Conservation (phyloP, 2,888 invertebrate genomes). For the Tyria jacobaeae region DNA sequence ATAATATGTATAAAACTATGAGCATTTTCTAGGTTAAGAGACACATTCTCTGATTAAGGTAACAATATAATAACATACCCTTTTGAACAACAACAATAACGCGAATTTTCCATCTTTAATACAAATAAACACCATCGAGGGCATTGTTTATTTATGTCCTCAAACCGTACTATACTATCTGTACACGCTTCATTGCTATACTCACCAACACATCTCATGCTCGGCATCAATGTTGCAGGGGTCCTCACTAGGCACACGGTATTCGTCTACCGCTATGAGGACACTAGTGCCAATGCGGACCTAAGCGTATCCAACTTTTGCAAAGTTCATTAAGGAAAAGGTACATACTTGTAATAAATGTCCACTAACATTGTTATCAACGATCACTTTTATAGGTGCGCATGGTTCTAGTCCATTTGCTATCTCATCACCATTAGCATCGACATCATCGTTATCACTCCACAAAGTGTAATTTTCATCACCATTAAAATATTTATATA, state of each 20-base stretch:
- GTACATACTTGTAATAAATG: constrained; percentile 71
- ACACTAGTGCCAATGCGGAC: constrained; percentile 82
- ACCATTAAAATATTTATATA: constrained; percentile 11
- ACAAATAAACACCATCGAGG: background rate
- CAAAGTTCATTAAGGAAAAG: constrained; percentile 87
- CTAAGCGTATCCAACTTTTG: constrained; percentile 85
- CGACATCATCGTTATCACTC: constrained; percentile 27
- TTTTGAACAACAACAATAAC: background rate
- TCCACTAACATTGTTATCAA: constrained; percentile 47
- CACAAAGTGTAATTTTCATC: constrained; percentile 26
- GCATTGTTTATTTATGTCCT: background rate
- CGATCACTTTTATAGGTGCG: constrained; percentile 33
- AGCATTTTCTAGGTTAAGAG: background rate
- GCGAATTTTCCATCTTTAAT: too few species aligned
- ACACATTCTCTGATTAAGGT: background rate
- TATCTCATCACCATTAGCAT: constrained; percentile 20
- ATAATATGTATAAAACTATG: too few species aligned
- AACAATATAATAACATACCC: too few species aligned
- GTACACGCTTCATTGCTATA: constrained; percentile 32
- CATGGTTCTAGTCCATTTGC: constrained; percentile 34
- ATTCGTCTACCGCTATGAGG: constrained; percentile 84
- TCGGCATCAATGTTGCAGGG: constrained; percentile 76
- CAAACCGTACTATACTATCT: background rate
- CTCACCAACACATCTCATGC: constrained; percentile 46
- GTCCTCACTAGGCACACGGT: constrained; percentile 84